A percentile compares a stretch with the other conserved stretches of the same genome.
These are phyloP conservation scores for Columba janthina DNA, from an alignment of 2,113 vertebrate species.

Conservation along the genomic window DNA sequence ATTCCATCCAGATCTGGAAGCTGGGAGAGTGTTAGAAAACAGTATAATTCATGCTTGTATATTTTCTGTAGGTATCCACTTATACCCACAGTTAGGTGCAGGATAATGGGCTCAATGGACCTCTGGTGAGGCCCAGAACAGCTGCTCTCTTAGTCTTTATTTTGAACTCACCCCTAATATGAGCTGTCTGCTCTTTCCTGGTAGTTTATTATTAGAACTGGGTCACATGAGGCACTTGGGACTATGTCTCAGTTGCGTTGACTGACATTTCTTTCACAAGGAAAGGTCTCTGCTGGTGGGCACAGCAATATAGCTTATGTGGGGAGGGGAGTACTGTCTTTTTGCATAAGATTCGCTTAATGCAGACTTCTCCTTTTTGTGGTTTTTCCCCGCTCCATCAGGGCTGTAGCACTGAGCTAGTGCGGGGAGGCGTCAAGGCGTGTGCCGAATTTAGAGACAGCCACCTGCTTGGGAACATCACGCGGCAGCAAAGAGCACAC, in stretches of 20 bases:
- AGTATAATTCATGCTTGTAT: neutral
- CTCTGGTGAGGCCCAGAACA: neutral
- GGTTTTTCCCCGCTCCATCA: neutral
- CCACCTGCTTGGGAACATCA: slow-evolving; percentile 58
- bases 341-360: neutral
- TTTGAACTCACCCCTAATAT: slow-evolving; percentile 6
- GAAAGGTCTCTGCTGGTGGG: neutral
- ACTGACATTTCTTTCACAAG: neutral
- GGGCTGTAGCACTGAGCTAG: neutral
- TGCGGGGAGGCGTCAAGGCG: neutral
- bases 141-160: neutral
- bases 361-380: neutral
- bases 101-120: neutral
- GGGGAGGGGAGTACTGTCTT: neutral
- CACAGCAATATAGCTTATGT: neutral
- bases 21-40: neutral
- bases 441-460: neutral
- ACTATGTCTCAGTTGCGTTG: neutral
- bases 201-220: slow-evolving; percentile 51
- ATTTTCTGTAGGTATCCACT: neutral
- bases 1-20: neutral
- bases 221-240: slow-evolving; percentile 13
- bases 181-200: neutral
- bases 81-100: neutral
- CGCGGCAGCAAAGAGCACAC: neutral